Percentiles rank a stretch among this genome's conserved stretches.
Evolutionary conservation across 2,888 invertebrate genomes (phyloP).

Genomic region (Harpalus rubripes): DNA sequence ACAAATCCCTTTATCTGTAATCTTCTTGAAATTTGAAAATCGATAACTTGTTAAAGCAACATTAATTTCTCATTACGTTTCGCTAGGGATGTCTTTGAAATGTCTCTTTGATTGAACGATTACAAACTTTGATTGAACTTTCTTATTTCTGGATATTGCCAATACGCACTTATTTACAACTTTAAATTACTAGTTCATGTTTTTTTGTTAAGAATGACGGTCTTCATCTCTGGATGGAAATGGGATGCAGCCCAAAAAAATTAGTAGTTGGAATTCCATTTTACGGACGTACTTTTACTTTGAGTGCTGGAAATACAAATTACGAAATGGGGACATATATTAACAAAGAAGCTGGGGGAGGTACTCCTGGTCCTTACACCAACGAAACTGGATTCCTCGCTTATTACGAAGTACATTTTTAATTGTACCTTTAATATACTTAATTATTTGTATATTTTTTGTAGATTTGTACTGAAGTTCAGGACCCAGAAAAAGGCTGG

Average conservation of each 20-base stretch:
- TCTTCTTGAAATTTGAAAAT: constrained; percentile 28
- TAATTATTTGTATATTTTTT: neutral
- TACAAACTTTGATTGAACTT: constrained; percentile 17
- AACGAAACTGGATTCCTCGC: constrained; percentile 92
- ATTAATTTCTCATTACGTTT: constrained; percentile 28
- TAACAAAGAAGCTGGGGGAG: constrained; percentile 94
- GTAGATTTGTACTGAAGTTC: constrained; percentile 88
- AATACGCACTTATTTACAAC: neutral
- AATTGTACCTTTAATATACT: neutral
- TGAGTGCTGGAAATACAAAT: constrained; percentile 90
- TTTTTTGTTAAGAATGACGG: constrained; percentile 87
- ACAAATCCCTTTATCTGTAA: neutral
- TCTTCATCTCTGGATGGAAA: constrained; percentile 91
- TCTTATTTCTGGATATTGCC: neutral
- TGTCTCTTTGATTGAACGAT: neutral
- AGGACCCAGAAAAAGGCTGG: constrained; percentile 86
- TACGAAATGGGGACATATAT: constrained; percentile 92
- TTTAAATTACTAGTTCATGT: constrained; percentile 1
- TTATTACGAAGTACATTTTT: constrained; percentile 86
- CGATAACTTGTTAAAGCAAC: constrained; percentile 38
- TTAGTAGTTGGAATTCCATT: constrained; percentile 93
- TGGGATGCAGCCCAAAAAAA: constrained; percentile 92
- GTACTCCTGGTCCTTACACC: constrained; percentile 90
- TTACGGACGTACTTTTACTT: constrained; percentile 91
- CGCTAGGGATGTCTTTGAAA: constrained; percentile 1